Evolutionary conservation across 1,140 invertebrate species (phyloP), one percentile per base, ranked within the genome.

Genomic region (Tetranychus cinnabarinus): DNA sequence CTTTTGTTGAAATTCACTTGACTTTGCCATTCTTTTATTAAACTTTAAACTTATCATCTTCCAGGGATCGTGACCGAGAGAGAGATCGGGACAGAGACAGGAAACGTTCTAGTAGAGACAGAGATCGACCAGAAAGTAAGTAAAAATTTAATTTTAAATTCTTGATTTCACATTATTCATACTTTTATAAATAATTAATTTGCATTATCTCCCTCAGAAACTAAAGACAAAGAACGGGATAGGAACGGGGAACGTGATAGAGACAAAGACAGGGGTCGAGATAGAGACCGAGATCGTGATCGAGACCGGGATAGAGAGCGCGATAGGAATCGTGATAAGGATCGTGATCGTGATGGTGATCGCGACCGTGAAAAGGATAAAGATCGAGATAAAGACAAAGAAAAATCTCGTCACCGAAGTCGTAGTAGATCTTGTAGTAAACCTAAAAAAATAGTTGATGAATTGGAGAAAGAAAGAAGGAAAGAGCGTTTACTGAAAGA

Each of bases 21-120:
- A 62, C 33, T 33, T 15, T 10, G 34, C 10, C 36, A 52, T 31
- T 46, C 33, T 2, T 12, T 42, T 42, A 10, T 6, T 42, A 6
- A 5, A 6, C 5, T 42, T 42, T 42, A 5, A 6, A 42, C 10
- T 42, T 42, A 6, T 10, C 39, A 0, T 1, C 39, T 42, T 42
- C 39, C 39, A 42, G 39, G 39, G 39, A 42, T 52, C n/a, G 50
- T 31, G 50, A 52, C 15, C 12, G n/a, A 4, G 50, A 56, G 37
- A 45, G 54, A 13, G 46, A 50, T 5, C 34, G 59, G 34, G 57
- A 56, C 15, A 56, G 55, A n/a, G 54, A 48, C 10, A 61, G 42
- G 36, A 58, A 23, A 68, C 69, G 37, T 67, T 67, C 33, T 66
- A 68, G n/a, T 7, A 12, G 61, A 58, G 37, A 58, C 35, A 33